Conservation (phyloP, 1,140 invertebrate species). For the Caenorhabditis tropicalis region DNA sequence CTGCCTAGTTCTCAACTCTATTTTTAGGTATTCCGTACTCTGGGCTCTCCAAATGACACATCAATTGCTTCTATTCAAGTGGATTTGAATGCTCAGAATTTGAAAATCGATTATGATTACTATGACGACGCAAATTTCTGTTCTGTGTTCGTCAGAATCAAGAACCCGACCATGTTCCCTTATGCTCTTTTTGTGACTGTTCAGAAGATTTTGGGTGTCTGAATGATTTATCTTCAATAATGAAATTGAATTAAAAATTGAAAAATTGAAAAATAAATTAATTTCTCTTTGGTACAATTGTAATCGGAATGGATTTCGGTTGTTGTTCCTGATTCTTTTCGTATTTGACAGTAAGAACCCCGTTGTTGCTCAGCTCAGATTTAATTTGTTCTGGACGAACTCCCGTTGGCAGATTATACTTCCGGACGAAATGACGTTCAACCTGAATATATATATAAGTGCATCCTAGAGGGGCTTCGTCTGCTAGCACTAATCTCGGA, state of each 20-base stretch:
- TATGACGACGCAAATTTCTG: constrained; percentile 17
- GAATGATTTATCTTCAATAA: constrained; percentile 10
- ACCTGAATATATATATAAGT: constrained; percentile 45
- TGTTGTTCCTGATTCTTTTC: constrained; percentile 59
- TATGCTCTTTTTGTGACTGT: constrained; percentile 7
- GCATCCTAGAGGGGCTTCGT: neutral
- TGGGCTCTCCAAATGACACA: neutral
- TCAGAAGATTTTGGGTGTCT: neutral
- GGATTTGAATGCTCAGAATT: neutral
- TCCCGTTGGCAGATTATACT: constrained; percentile 61
- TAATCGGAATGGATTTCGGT: constrained; percentile 61
- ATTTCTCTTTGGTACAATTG: constrained; percentile 63
- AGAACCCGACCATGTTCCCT: neutral
- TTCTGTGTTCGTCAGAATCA: neutral
- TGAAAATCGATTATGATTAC: constrained; percentile 19
- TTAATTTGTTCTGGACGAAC: constrained; percentile 63
- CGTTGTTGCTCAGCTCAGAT: constrained; percentile 61
- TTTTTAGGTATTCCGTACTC: neutral
- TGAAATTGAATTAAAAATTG: constrained; percentile 15
- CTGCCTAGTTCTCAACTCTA: too few species aligned
- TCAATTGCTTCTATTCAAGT: neutral
- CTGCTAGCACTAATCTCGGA: neutral
- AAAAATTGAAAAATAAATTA: neutral
- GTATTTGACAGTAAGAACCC: constrained; percentile 60
- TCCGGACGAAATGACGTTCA: constrained; percentile 62